Evolutionary conservation across 1,140 invertebrate genomes (phyloP).

Genomic region (Spodoptera frugiperda): DNA sequence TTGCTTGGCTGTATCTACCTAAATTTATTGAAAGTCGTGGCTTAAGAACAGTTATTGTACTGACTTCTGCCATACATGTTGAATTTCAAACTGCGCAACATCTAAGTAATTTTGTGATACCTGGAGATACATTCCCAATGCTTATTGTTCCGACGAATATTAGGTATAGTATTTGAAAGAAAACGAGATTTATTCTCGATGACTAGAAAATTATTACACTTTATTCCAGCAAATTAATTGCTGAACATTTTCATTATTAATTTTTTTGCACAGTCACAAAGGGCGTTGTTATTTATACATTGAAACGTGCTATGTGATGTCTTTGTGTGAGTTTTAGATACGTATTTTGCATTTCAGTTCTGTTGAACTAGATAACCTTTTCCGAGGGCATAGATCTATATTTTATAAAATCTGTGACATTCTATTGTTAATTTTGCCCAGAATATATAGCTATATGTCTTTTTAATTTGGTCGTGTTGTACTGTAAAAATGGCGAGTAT

Average conservation of each 20-base stretch:
- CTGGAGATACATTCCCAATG: constrained; percentile 79
- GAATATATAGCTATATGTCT: constrained; percentile 7
- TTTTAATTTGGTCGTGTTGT: constrained; percentile 67
- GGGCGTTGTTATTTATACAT: constrained; percentile 1
- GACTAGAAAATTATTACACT: constrained; percentile 29
- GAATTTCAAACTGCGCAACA: constrained; percentile 75
- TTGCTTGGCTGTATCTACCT: constrained; percentile 73
- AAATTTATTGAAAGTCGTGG: constrained; percentile 83
- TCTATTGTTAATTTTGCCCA: not conserved
- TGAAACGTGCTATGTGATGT: constrained; percentile 16
- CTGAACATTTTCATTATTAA: not conserved
- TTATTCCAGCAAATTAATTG: constrained; percentile 21
- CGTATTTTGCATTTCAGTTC: not conserved
- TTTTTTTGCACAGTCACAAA: constrained; percentile 33
- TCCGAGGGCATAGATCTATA: not conserved
- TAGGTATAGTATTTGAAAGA: constrained; percentile 82
- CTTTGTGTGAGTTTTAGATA: constrained; percentile 24
- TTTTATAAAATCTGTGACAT: constrained; percentile 38
- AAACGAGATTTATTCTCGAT: constrained; percentile 51
- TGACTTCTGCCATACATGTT: constrained; percentile 82
- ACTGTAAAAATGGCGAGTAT: constrained; percentile 62
- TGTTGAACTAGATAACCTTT: not conserved
- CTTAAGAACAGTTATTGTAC: constrained; percentile 81
- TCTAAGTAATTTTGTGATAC: constrained; percentile 73
- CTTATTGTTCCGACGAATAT: constrained; percentile 81